phyloP scores from a whole-genome alignment of 2,113 vertebrate genomes.

The Orthonyx spaldingii region DNA sequence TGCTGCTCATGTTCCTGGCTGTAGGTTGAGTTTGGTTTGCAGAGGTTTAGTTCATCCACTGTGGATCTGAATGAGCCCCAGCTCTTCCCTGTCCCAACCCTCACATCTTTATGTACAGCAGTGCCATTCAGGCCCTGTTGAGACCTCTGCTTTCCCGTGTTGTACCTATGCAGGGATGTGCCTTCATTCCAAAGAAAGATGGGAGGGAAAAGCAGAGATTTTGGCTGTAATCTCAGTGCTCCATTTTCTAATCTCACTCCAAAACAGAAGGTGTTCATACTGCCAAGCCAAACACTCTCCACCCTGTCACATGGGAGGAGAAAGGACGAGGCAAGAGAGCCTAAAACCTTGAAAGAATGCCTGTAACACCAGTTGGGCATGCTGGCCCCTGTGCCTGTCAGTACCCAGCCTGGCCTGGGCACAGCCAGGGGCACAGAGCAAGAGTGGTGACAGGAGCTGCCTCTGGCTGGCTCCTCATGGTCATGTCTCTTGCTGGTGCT shows the following conservation, averaged over 20 bases:
- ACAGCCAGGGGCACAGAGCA: accelerated
- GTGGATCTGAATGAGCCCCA: neutral
- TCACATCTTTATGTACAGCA: neutral
- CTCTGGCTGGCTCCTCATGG: accelerated
- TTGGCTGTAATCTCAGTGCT: too few relatives aligned
- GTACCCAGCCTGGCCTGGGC: neutral
- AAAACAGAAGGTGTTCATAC: neutral
- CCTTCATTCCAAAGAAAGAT: neutral
- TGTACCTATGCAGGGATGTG: too few relatives aligned
- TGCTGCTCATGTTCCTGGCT: neutral
- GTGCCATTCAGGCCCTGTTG: neutral
- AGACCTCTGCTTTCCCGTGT: neutral
- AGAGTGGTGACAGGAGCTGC: neutral
- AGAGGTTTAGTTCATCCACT: neutral
- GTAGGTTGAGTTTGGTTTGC: neutral
- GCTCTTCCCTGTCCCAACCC: neutral
- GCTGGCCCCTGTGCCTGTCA: neutral
- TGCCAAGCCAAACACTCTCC: neutral
- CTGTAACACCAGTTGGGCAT: accelerated
- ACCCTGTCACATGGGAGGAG: neutral
- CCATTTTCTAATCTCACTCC: neutral
- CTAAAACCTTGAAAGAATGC: neutral
- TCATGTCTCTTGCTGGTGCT: neutral
- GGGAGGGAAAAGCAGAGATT: too few relatives aligned
- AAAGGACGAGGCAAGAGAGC: neutral